These are phyloP conservation scores for Hiodon tergisus DNA, from an alignment of 2,113 vertebrate species.

Conservation along the genomic window DNA sequence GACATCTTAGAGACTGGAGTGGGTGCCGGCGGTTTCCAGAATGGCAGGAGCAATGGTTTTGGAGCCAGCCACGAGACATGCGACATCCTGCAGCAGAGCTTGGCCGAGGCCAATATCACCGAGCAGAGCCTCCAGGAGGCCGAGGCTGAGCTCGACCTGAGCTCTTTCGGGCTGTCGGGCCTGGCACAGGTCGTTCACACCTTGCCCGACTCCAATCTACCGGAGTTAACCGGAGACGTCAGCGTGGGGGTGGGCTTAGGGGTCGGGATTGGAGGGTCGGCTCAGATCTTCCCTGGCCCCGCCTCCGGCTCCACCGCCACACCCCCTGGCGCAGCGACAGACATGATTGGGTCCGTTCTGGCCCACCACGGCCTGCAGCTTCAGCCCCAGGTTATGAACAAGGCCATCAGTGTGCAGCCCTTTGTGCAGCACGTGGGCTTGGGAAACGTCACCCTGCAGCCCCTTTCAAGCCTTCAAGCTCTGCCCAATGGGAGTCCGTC, in stretches of 20 bases:
- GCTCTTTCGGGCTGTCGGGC: constrained; percentile 81
- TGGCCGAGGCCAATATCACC: constrained; percentile 95
- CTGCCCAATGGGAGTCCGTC: constrained; percentile 84
- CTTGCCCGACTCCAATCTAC: constrained; percentile 64
- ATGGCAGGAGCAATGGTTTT: constrained; percentile 62
- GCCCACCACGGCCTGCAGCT: constrained; percentile 81
- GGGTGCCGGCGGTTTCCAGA: constrained; percentile 34
- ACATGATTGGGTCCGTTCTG: constrained; percentile 82
- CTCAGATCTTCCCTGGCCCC: constrained; percentile 73
- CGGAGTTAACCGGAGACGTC: constrained; percentile 50
- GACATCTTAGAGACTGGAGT: constrained; percentile 84
- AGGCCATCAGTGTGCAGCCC: constrained; percentile 86
- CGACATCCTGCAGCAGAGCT: constrained; percentile 94
- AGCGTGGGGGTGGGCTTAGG: constrained; percentile 62
- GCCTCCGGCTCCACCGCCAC: constrained; percentile 48
- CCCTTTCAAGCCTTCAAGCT: constrained; percentile 81
- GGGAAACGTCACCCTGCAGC: constrained; percentile 90
- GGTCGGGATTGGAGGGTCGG: constrained; percentile 54
- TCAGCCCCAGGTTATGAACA: constrained; percentile 88
- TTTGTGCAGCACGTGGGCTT: constrained; percentile 87
- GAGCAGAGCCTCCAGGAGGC: constrained; percentile 90
- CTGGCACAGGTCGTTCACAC: constrained; percentile 81
- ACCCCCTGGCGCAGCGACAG: constrained; percentile 56
- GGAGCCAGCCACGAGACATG: constrained; percentile 78
- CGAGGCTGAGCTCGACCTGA: constrained; percentile 86